Conservation (phyloP, 2,888 invertebrate species). For the Apodemia zela region DNA sequence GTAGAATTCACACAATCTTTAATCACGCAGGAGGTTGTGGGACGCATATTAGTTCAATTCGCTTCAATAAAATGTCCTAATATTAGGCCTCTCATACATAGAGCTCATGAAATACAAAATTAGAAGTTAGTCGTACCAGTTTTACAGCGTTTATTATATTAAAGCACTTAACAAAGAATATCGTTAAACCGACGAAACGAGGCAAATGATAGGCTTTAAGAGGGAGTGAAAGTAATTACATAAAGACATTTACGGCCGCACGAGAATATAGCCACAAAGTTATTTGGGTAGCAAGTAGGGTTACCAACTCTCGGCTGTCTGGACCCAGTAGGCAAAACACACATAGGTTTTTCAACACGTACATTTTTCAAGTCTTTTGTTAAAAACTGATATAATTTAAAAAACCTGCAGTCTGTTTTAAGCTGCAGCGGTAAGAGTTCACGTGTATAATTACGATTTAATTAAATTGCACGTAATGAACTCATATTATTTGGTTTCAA, state of each 20-base stretch:
- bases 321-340: background rate
- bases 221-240: constrained; percentile 73
- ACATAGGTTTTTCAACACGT: too few species aligned
- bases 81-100: background rate
- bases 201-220: constrained; percentile 53
- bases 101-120: background rate
- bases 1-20: too few species aligned
- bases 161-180: background rate
- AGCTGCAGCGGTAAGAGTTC: too few species aligned
- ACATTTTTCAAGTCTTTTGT: too few species aligned
- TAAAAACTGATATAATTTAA: too few species aligned
- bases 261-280: constrained; percentile 52
- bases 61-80: too few species aligned
- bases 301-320: background rate
- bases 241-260: constrained; percentile 68
- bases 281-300: background rate
- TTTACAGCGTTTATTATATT: background rate
- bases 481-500: too few species aligned
- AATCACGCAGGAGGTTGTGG: too few species aligned
- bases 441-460: too few species aligned
- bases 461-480: too few species aligned
- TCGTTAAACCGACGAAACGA: constrained; percentile 29
- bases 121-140: background rate
- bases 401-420: too few species aligned
- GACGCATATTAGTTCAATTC: too few species aligned